Evolutionary conservation across 2,113 vertebrate genomes (phyloP).

Genomic region (Tragelaphus imberbis): DNA sequence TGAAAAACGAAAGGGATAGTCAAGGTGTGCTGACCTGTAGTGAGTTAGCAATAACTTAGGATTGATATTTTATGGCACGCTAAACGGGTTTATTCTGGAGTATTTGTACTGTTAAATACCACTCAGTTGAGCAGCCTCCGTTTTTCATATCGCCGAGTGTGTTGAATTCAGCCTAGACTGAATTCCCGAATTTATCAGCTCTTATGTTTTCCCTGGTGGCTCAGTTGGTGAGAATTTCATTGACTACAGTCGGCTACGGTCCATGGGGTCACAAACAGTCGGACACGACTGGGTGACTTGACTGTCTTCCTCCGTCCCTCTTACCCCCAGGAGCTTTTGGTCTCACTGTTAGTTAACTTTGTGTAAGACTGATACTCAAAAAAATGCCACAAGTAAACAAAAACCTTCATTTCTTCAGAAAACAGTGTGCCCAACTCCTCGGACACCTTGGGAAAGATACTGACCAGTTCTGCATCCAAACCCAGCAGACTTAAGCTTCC

Average conservation of each 20-base stretch:
- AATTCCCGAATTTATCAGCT: neutral
- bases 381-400: neutral
- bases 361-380: neutral
- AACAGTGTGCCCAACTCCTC: neutral
- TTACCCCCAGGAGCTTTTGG: neutral
- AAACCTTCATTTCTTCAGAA: neutral
- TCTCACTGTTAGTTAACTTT: neutral
- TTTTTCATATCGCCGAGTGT: neutral
- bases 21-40: neutral
- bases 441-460: neutral
- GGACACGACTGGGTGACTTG: neutral
- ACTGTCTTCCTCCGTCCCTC: neutral
- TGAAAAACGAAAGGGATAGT: neutral
- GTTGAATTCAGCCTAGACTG: neutral
- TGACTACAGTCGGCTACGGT: neutral
- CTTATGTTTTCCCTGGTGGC: neutral
- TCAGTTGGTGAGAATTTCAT: neutral
- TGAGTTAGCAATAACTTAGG: slow-evolving; percentile 16
- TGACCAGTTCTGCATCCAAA: neutral
- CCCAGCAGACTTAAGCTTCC: neutral
- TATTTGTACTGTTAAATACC: neutral
- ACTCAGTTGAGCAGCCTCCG: neutral
- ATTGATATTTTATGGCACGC: neutral
- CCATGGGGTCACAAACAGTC: neutral
- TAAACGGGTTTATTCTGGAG: neutral